Evolutionary conservation across 2,113 vertebrate species (phyloP), one percentile per base, ranked within the genome.

Genomic region (Anolis carolinensis): DNA sequence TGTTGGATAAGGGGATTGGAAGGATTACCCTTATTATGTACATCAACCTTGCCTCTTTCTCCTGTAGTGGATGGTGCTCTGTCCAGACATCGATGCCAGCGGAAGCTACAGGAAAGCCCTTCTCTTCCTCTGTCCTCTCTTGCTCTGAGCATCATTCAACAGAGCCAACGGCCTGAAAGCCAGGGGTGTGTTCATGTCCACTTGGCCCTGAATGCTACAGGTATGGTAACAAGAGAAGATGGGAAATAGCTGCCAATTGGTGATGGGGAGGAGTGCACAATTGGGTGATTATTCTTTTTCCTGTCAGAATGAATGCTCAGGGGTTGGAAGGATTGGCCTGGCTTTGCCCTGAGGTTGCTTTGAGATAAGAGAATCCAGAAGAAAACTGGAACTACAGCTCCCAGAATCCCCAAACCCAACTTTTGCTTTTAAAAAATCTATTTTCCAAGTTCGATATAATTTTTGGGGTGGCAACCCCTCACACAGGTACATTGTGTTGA

Each of bases 131-230:
- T 87, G 9, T 91, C 93, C 2, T 84, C 84, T 1, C 72, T 95
- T 83, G 21, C 6, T 2, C 63, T 93, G 81, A 89, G 92, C 89
- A 39, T 82, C 50, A 88, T 89, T 73, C 83, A 76, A 5, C 59
- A 86, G 71, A 91, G 89, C 84, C 79, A 62, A 79, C 79, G 48
- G 30, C 65, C 65, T 79, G 79, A 55, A 70, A 90, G 91, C 86
- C 88, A 86, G 86, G 82, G 68, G 30, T 95, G 91, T 81, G 76
- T 95, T 75, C 94, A 91, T 10, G 89, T 94, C 74, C 82, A 55
- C 8, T 82, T 95, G 81, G 83, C 93, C 27, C 84, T 96, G 34
- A 83, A 78, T 4, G 44, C 84, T 25, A 82, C 94, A 93, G 95
- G 95, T 97, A 94, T 4, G 88, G 63, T 30, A 44, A n/a, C 52